A percentile compares a stretch with the other conserved stretches of the same genome.
Conservation (phyloP, 2,113 vertebrate genomes). For the Oncorhynchus mykiss region DNA sequence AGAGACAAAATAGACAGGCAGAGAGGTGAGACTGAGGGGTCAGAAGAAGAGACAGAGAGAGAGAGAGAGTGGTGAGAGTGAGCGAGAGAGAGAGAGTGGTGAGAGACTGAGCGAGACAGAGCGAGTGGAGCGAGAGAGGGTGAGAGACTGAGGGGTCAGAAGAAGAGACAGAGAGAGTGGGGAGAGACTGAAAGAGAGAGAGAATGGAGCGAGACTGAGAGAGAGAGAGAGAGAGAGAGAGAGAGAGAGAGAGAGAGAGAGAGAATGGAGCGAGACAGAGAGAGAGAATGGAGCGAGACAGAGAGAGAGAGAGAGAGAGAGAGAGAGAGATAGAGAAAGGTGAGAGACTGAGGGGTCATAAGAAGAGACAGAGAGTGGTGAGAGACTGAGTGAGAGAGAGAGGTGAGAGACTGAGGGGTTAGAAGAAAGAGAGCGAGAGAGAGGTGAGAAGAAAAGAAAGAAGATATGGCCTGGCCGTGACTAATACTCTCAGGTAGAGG, state of each 20-base stretch:
- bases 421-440: slow-evolving; percentile 1
- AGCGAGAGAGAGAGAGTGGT: not conserved
- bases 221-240: too few species aligned
- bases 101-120: not conserved
- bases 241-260: not conserved
- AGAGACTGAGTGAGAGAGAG: too few species aligned
- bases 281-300: too few species aligned
- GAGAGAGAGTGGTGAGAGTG: not conserved
- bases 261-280: not conserved
- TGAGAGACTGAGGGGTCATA: not conserved
- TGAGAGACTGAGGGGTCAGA: too few species aligned
- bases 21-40: too few species aligned
- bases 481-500: slow-evolving; percentile 23
- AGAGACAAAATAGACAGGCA: too few species aligned
- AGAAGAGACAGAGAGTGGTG: not conserved
- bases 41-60: too few species aligned
- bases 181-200: too few species aligned
- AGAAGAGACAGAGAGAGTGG: not conserved
- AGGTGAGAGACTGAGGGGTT: too few species aligned
- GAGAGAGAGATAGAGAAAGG: not conserved
- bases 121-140: too few species aligned
- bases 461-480: slow-evolving; percentile 23
- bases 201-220: too few species aligned
- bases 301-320: not conserved
- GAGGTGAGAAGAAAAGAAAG: not conserved